These are phyloP conservation scores for Cuculus canorus DNA, from an alignment of 2,797 vertebrate species.

Conservation along the genomic window DNA sequence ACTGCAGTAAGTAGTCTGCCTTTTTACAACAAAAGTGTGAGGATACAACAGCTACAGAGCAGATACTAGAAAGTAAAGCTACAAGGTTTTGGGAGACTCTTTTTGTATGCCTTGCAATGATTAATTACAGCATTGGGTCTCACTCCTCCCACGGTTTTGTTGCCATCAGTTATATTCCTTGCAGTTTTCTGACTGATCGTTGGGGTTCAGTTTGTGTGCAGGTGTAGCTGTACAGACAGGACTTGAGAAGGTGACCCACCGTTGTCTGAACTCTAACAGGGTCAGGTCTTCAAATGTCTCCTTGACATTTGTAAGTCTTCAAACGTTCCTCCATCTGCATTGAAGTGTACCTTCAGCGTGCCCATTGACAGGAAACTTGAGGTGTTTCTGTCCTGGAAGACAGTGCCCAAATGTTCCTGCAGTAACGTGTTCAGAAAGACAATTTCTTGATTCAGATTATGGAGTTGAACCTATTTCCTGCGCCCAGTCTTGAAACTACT, in stretches of 20 bases:
- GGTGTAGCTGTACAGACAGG: background rate
- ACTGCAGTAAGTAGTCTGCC: background rate
- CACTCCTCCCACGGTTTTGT: background rate
- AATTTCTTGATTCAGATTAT: background rate
- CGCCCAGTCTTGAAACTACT: background rate
- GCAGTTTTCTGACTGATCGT: background rate
- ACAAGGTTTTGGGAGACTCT: background rate
- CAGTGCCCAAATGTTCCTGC: fast-evolving
- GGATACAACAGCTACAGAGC: background rate
- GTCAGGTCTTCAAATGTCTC: background rate
- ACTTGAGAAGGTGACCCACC: background rate
- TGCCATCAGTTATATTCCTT: background rate
- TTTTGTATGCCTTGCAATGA: background rate
- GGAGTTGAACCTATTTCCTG: background rate
- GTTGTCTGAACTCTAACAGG: background rate
- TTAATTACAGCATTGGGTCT: background rate
- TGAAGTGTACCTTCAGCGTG: background rate
- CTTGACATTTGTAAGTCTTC: background rate
- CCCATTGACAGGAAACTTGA: background rate
- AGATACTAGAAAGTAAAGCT: background rate
- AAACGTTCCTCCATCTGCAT: background rate
- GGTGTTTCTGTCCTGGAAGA: background rate
- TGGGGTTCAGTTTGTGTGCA: background rate
- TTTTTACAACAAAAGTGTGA: background rate
- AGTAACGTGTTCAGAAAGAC: background rate